Conservation (phyloP, 2,113 vertebrate species). For the Haplochromis vanheusdeni region DNA sequence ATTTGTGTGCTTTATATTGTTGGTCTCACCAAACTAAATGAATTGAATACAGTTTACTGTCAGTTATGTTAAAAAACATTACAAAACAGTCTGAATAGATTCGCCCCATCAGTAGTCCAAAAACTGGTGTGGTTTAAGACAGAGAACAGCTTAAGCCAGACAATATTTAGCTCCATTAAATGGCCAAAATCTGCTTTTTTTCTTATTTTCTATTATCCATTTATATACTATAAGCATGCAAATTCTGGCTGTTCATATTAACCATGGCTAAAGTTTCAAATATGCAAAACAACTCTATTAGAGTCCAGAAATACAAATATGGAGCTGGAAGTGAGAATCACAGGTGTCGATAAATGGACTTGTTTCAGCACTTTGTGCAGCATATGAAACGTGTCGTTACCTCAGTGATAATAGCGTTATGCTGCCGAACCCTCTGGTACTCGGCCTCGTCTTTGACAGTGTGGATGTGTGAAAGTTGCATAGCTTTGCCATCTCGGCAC, state of each 20-base stretch:
- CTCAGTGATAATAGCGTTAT: slow-evolving; percentile 95
- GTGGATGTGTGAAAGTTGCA: slow-evolving; percentile 81
- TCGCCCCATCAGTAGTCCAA: background rate
- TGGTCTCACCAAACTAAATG: background rate
- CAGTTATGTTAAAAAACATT: background rate
- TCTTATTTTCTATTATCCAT: background rate
- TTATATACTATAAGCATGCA: background rate
- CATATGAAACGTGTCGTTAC: slow-evolving; percentile 54
- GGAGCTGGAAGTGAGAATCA: background rate
- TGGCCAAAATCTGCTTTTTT: background rate
- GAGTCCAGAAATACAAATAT: background rate
- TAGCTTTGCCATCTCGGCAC: slow-evolving; percentile 86
- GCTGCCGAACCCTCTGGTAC: slow-evolving; percentile 61
- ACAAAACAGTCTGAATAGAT: background rate
- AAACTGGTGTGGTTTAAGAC: background rate
- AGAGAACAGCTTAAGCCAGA: background rate
- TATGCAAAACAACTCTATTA: background rate
- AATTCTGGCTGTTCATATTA: background rate
- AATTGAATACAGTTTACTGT: background rate
- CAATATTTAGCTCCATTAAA: background rate
- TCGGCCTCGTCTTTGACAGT: slow-evolving; percentile 74
- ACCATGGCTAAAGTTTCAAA: background rate
- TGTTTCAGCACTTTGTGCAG: background rate
- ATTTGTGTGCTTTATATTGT: background rate
- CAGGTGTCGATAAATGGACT: background rate